Conservation (phyloP, 2,888 invertebrate species). For the Parascotia fuliginaria region DNA sequence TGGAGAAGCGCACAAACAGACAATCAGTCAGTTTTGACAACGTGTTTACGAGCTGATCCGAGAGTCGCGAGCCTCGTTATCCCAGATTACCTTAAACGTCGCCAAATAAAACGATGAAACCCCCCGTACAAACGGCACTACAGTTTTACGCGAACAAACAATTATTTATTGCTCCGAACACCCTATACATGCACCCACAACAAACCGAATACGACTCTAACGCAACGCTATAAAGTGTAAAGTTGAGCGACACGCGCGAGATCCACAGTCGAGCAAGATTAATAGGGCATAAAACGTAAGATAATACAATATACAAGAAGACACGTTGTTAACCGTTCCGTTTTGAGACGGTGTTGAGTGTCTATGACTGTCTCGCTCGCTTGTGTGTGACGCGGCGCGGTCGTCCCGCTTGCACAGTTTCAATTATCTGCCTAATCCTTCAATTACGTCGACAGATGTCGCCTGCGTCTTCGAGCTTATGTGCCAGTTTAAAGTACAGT, state of each 20-base stretch:
- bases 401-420: conserved; percentile 78
- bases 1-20: conserved; percentile 38
- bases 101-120: conserved; percentile 69
- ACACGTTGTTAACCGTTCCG: conserved; percentile 88
- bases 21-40: conserved; percentile 56
- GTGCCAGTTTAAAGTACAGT: conserved; percentile 83
- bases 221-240: conserved; percentile 43
- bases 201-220: conserved; percentile 57
- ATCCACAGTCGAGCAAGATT: conserved; percentile 78
- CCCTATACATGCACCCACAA: conserved; percentile 50
- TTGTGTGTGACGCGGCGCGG: conserved; percentile 46
- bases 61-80: conserved; percentile 62
- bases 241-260: conserved; percentile 45
- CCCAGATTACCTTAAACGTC: conserved; percentile 72
- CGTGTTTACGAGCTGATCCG: conserved; percentile 47
- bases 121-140: conserved; percentile 70
- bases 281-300: conserved; percentile 86
- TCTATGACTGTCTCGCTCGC: conserved; percentile 62
- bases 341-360: conserved; percentile 70
- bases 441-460: conserved; percentile 88
- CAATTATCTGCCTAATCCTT: conserved; percentile 90
- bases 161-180: conserved; percentile 81
- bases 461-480: conserved; percentile 84
- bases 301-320: conserved; percentile 88
- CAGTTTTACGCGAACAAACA: conserved; percentile 82